phyloP scores from a whole-genome alignment of 2,888 invertebrate species.

The Auanema freiburgensis region DNA sequence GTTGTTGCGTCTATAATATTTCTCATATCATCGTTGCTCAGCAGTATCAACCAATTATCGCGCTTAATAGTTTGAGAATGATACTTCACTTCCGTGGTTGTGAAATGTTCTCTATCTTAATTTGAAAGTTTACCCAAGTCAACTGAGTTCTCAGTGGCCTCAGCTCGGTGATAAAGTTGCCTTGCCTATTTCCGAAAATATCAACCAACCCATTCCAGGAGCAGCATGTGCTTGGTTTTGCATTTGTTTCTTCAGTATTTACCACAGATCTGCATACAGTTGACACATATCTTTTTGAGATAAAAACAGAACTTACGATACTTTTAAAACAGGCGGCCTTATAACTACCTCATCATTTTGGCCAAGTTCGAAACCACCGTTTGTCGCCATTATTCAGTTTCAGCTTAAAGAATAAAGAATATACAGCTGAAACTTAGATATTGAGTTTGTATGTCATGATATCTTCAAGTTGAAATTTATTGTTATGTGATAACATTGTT shows the following conservation, averaged over 20 bases:
- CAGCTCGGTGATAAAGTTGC: slow-evolving; percentile 34
- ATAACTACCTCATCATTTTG: neutral
- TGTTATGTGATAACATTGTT: no score
- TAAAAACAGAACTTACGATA: neutral
- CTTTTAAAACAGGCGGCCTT: neutral
- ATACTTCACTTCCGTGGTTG: neutral
- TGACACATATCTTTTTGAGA: no score
- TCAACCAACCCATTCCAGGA: slow-evolving; percentile 34
- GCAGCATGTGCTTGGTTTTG: slow-evolving; percentile 6
- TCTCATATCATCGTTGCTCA: no score
- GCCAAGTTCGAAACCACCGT: neutral
- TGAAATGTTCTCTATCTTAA: no score
- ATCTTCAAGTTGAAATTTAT: no score
- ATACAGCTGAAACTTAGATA: no score
- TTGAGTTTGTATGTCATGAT: no score
- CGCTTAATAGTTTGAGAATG: neutral
- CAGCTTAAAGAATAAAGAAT: neutral
- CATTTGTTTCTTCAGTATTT: slow-evolving; percentile 10
- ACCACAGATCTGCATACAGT: neutral
- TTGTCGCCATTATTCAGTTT: neutral
- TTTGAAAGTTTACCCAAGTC: slow-evolving; percentile 19
- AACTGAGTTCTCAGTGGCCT: slow-evolving; percentile 38
- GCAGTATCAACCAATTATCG: no score
- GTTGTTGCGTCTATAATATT: no score
- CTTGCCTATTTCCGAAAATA: slow-evolving; percentile 46